A percentile compares a stretch with the other conserved stretches of the same genome.
phyloP scores from a whole-genome alignment of 2,888 invertebrate species.

The Netelia inedita region DNA sequence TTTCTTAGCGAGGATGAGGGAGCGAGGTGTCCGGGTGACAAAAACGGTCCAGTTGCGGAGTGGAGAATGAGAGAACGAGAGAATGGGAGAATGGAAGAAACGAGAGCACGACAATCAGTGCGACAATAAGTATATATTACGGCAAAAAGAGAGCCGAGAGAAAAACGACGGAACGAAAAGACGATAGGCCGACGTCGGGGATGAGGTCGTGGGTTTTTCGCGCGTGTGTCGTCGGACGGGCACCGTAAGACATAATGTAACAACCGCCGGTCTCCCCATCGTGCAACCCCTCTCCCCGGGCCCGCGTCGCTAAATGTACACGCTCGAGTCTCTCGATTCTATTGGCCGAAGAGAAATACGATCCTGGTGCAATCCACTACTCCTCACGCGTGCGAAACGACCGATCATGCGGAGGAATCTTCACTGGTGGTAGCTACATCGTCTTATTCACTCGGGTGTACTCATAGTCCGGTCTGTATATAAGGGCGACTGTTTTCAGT shows the following conservation, averaged over 20 bases:
- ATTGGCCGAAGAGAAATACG: constrained; percentile 51
- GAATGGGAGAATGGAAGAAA: constrained; percentile 9
- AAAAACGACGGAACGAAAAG: not conserved
- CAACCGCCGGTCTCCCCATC: constrained; percentile 5
- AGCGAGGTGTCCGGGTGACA: constrained; percentile 12
- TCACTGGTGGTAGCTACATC: no score
- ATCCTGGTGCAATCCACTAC: constrained; percentile 53
- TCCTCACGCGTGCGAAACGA: not conserved
- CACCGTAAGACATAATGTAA: not conserved
- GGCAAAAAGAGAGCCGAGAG: constrained; percentile 20
- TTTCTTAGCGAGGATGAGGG: no score
- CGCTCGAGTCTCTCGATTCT: constrained; percentile 54
- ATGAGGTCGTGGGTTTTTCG: constrained; percentile 19
- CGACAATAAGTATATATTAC: constrained; percentile 12
- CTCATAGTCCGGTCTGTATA: constrained; percentile 58
- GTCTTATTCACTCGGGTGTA: constrained; percentile 4
- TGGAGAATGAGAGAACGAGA: not conserved
- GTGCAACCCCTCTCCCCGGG: constrained; percentile 14
- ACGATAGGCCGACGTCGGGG: constrained; percentile 20
- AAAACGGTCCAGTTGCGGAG: constrained; percentile 1
- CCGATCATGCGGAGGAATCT: no score
- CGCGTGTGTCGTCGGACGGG: constrained; percentile 31
- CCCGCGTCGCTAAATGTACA: constrained; percentile 44
- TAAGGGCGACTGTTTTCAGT: constrained; percentile 58
- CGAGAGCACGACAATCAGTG: constrained; percentile 29